Conservation (phyloP, 1,140 invertebrate genomes). For the Drosophila saltans region DNA sequence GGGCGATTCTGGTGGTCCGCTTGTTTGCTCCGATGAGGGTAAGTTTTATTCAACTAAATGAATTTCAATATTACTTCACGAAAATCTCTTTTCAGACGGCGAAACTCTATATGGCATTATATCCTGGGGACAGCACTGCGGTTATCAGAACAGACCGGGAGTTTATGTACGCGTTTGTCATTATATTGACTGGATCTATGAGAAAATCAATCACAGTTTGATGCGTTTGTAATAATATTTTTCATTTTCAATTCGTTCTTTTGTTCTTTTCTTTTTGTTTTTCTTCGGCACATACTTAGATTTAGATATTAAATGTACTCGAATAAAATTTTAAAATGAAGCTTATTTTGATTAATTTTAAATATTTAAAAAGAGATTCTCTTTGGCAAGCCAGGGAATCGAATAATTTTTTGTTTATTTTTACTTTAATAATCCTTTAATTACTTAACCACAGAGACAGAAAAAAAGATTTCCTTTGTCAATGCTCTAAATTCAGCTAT, state of each 20-base stretch:
- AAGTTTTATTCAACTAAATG: slow-evolving; percentile 15
- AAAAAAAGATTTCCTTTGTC: no score
- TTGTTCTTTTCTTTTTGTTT: no score
- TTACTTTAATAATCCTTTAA: no score
- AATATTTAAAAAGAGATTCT: no score
- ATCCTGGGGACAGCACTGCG: slow-evolving; percentile 94
- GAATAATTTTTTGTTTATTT: no score
- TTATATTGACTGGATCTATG: slow-evolving; percentile 91
- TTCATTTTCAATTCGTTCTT: neutral
- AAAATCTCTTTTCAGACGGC: slow-evolving; percentile 52
- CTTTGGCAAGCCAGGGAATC: no score
- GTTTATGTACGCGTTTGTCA: slow-evolving; percentile 94
- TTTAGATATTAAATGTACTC: no score
- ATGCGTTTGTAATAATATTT: slow-evolving; percentile 31
- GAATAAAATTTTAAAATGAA: no score
- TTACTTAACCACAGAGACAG: no score
- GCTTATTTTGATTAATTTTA: no score
- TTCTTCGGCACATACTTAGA: no score
- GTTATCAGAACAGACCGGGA: slow-evolving; percentile 91
- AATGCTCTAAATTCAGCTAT: no score
- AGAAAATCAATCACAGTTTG: slow-evolving; percentile 84
- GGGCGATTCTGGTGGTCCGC: slow-evolving; percentile 87
- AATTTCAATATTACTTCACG: neutral
- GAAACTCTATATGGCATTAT: slow-evolving; percentile 89
- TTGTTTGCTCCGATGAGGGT: slow-evolving; percentile 85